Conservation (phyloP, 1,140 invertebrate genomes). For the Sinonovacula constricta region DNA sequence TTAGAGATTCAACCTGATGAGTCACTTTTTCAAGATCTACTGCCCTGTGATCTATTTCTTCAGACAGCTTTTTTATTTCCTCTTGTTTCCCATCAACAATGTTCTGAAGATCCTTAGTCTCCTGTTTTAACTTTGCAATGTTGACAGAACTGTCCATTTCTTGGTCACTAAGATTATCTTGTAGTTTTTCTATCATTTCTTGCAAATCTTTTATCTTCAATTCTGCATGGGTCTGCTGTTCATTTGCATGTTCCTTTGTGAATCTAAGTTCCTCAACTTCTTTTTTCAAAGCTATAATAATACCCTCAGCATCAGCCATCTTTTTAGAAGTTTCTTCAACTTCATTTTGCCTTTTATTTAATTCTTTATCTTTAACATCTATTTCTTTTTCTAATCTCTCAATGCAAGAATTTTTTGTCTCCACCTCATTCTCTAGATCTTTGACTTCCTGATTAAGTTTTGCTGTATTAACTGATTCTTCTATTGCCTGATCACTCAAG, state of each 20-base stretch:
- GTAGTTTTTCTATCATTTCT: background rate
- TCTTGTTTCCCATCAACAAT: constrained; percentile 14
- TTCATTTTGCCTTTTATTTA: background rate
- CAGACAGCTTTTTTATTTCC: constrained; percentile 12
- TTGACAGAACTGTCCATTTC: constrained; percentile 2
- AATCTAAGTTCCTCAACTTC: background rate
- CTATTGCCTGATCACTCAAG: background rate
- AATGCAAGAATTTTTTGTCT: background rate
- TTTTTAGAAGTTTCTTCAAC: background rate
- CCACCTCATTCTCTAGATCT: constrained; percentile 11
- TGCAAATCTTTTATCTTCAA: no score
- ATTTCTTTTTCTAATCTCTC: background rate
- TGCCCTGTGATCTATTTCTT: constrained; percentile 16
- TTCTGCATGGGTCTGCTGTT: no score
- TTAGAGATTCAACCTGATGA: background rate
- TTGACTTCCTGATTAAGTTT: constrained; percentile 6
- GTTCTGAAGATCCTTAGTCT: constrained; percentile 28
- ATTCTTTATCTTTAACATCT: background rate
- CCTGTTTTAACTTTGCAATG: constrained; percentile 6
- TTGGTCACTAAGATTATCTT: constrained; percentile 29
- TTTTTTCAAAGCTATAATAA: background rate
- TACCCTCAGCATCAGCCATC: background rate
- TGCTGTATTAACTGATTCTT: constrained; percentile 16
- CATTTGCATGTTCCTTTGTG: background rate
- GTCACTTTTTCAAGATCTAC: background rate